These are phyloP conservation scores for Oreocharis arfaki DNA, from an alignment of 2,113 vertebrate species.

Conservation along the genomic window DNA sequence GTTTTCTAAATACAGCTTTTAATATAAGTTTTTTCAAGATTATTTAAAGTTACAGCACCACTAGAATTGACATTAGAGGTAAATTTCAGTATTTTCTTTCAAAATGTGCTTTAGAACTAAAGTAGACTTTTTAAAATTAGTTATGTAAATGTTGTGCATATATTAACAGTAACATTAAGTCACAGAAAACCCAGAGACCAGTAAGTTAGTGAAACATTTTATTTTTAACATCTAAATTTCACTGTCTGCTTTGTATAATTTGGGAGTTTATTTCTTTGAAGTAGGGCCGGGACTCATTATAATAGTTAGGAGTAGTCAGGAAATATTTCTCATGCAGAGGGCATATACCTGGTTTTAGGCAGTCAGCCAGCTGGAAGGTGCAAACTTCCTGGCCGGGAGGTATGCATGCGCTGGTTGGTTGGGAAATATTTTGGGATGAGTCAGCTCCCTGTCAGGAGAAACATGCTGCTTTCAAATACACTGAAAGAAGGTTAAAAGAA, in stretches of 20 bases:
- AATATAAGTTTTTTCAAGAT: background rate
- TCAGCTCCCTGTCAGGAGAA: conserved; percentile 30
- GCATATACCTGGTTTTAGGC: conserved; percentile 20
- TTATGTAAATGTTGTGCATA: background rate
- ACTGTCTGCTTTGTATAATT: background rate
- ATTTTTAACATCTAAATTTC: background rate
- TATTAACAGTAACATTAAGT: background rate
- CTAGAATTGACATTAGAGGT: background rate
- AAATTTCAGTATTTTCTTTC: background rate
- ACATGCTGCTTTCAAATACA: background rate
- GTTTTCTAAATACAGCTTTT: background rate
- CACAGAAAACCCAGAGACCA: background rate
- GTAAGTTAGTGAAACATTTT: background rate
- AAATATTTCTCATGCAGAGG: conserved; percentile 13
- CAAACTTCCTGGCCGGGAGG: conserved; percentile 52
- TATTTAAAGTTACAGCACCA: too few relatives aligned
- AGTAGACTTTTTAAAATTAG: background rate
- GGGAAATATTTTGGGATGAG: background rate
- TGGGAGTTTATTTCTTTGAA: background rate
- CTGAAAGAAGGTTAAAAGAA: background rate
- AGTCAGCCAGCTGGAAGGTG: conserved; percentile 26
- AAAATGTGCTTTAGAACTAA: background rate
- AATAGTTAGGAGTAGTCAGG: background rate
- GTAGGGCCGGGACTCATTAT: background rate
- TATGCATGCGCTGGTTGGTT: background rate